These are phyloP conservation scores for Calypte anna DNA, from an alignment of 2,113 vertebrate genomes.

Conservation along the genomic window DNA sequence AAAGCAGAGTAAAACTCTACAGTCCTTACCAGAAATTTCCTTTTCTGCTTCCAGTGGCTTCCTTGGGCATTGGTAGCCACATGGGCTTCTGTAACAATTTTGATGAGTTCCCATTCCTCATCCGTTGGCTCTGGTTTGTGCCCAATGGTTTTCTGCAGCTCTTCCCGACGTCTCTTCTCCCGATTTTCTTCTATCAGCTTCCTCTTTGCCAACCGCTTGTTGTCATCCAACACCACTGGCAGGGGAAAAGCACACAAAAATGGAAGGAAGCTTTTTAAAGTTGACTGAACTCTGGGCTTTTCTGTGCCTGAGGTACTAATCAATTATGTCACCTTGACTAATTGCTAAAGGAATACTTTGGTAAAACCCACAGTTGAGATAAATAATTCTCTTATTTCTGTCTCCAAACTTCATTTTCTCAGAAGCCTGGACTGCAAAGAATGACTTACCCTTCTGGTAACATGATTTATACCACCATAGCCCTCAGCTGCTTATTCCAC, in stretches of 20 bases:
- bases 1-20: background rate
- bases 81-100: constrained; percentile 93
- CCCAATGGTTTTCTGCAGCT: constrained; percentile 90
- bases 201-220: constrained; percentile 93
- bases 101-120: constrained; percentile 97
- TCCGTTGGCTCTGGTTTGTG: constrained; percentile 92
- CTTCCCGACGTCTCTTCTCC: constrained; percentile 89
- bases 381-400: background rate
- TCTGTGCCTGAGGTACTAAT: background rate
- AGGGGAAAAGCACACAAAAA: background rate
- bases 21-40: constrained; percentile 95
- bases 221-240: constrained; percentile 96
- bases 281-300: background rate
- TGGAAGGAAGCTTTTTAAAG: background rate
- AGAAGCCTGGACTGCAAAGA: background rate
- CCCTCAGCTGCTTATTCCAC: background rate
- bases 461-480: background rate
- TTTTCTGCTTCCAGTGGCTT: constrained; percentile 98
- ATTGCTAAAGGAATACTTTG: background rate
- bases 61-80: constrained; percentile 97
- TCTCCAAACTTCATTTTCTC: background rate
- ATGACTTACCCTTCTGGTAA: background rate
- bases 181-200: constrained; percentile 97
- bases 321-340: background rate
- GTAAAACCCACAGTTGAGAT: background rate